phyloP scores from a whole-genome alignment of 2,797 vertebrate genomes.

The Anas georgica region DNA sequence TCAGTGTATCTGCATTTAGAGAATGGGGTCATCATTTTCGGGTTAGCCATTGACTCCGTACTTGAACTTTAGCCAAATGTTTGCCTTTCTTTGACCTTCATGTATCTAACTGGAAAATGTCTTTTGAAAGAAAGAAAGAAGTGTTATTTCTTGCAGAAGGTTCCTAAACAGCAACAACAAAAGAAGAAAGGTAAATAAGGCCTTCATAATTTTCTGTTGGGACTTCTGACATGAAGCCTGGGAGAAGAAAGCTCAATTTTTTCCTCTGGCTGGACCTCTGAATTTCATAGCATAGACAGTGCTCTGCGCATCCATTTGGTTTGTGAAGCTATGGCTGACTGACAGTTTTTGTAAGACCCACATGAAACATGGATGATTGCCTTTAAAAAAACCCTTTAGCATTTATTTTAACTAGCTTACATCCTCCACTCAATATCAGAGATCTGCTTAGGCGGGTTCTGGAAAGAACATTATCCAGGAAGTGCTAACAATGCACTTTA shows the following conservation, averaged over 20 bases:
- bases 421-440: slow-evolving; percentile 21
- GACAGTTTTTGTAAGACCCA: slow-evolving; percentile 3
- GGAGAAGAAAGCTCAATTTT: background rate
- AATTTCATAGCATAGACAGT: background rate
- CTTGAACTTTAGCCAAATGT: slow-evolving; percentile 1
- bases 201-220: background rate
- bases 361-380: background rate
- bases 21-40: background rate
- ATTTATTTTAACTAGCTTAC: background rate
- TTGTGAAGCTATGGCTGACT: background rate
- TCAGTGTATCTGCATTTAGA: background rate
- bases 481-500: slow-evolving; percentile 29
- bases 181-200: background rate
- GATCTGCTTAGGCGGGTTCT: slow-evolving; percentile 15
- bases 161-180: background rate
- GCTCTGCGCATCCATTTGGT: background rate
- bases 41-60: background rate
- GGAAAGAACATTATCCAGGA: slow-evolving; percentile 37
- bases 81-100: background rate
- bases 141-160: background rate
- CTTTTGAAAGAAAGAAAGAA: background rate
- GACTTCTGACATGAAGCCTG: background rate
- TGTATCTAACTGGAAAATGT: background rate
- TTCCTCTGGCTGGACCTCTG: background rate
- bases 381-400: background rate